Evolutionary conservation across 2,113 vertebrate genomes (phyloP).

Genomic region (Parus major): DNA sequence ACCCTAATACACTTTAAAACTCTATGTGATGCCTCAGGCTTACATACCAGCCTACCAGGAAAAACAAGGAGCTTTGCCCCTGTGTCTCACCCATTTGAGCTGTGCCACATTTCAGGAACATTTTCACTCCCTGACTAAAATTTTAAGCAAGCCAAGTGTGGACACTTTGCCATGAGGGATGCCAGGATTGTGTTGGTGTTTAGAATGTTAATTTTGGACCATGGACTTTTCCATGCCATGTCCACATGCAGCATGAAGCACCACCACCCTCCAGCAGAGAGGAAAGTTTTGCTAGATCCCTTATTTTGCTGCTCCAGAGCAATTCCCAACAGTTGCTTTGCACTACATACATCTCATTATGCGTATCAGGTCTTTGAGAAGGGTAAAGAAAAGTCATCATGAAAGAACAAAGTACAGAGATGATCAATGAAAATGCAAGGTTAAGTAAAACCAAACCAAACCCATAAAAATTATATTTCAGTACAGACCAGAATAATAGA

Average conservation of each 20-base stretch:
- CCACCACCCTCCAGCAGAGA: background rate
- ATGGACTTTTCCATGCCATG: background rate
- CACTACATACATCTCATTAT: background rate
- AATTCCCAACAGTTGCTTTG: background rate
- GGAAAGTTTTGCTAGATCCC: background rate
- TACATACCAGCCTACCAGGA: background rate
- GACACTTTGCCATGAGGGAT: background rate
- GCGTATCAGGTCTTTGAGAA: background rate
- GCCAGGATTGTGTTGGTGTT: background rate
- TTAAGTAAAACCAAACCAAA: background rate
- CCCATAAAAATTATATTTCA: background rate
- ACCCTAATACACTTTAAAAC: background rate
- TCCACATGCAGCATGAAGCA: background rate
- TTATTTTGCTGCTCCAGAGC: background rate
- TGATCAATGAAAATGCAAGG: constrained; percentile 2
- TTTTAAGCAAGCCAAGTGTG: background rate
- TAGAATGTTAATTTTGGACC: background rate
- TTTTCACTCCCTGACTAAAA: background rate
- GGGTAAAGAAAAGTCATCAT: background rate
- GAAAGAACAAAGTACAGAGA: background rate
- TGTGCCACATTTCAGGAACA: background rate
- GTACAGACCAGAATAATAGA: background rate
- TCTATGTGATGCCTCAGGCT: background rate
- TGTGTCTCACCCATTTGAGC: background rate
- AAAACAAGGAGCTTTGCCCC: background rate